phyloP scores from a whole-genome alignment of 2,888 invertebrate genomes.

The Incurvaria masculella region DNA sequence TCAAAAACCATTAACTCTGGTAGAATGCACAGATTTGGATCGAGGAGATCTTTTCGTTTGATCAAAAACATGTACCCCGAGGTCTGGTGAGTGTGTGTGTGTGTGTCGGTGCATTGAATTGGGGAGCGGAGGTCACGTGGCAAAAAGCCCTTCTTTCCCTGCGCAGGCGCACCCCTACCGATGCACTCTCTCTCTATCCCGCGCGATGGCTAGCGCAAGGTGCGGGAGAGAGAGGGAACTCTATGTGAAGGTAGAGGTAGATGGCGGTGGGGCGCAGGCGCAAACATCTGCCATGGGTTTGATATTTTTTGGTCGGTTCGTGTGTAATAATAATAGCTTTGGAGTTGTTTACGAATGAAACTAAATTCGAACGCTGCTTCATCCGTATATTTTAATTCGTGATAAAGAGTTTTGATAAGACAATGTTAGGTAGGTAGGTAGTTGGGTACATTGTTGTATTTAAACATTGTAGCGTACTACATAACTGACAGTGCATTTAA shows the following conservation, averaged over 20 bases:
- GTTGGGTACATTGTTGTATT: too few species aligned
- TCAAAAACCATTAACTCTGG: too few species aligned
- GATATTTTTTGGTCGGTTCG: slow-evolving; percentile 37
- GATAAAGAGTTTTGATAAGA: too few species aligned
- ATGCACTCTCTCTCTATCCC: slow-evolving; percentile 22
- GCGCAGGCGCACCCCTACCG: slow-evolving; percentile 32
- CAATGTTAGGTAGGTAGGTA: too few species aligned
- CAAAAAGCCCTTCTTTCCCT: slow-evolving; percentile 18
- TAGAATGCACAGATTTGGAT: slow-evolving; percentile 18
- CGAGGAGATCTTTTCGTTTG: slow-evolving; percentile 31
- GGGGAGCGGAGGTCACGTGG: slow-evolving; percentile 37
- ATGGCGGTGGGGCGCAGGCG: slow-evolving; percentile 31
- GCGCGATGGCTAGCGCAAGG: slow-evolving; percentile 2
- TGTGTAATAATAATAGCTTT: slow-evolving; percentile 30
- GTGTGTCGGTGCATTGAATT: slow-evolving; percentile 30
- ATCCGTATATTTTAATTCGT: too few species aligned
- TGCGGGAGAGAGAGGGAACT: slow-evolving; percentile 20
- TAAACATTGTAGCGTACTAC: too few species aligned
- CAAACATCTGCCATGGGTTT: slow-evolving; percentile 46
- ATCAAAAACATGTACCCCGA: slow-evolving; percentile 46
- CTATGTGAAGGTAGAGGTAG: slow-evolving; percentile 19
- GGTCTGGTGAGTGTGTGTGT: slow-evolving; percentile 22
- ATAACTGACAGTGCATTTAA: too few species aligned
- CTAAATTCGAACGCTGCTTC: too few species aligned
- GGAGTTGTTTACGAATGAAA: slow-evolving; percentile 2